These are phyloP conservation scores for Coluber constrictor DNA, from an alignment of 2,797 vertebrate species.

Conservation along the genomic window DNA sequence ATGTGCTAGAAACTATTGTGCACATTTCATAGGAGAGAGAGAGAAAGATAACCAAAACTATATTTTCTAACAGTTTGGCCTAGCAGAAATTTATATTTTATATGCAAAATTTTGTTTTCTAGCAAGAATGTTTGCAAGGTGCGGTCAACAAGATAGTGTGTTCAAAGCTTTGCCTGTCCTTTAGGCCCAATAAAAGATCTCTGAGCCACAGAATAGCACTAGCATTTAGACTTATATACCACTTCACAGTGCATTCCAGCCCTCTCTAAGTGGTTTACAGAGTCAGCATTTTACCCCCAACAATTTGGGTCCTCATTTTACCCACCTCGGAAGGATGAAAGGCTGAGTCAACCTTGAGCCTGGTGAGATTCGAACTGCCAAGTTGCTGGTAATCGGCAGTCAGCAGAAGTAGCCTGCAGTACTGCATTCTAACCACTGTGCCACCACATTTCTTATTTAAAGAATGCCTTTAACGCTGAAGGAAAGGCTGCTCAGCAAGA, in stretches of 20 bases:
- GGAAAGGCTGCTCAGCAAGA: not conserved
- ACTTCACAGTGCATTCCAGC: too few species aligned
- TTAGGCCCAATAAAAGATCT: not conserved
- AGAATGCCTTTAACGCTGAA: not conserved
- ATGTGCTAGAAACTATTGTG: slow-evolving; percentile 15
- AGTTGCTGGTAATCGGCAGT: too few species aligned
- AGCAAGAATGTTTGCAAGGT: not conserved
- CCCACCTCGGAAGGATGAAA: too few species aligned
- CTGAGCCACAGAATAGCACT: not conserved
- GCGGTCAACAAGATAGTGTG: not conserved
- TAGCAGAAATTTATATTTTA: not conserved
- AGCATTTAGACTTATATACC: too few species aligned
- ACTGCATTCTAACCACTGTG: too few species aligned
- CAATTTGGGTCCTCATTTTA: too few species aligned
- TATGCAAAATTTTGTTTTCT: not conserved
- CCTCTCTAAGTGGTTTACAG: too few species aligned
- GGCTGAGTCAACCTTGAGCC: too few species aligned
- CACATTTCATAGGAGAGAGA: slow-evolving; percentile 30
- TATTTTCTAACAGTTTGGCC: slow-evolving; percentile 13
- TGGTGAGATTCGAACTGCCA: too few species aligned
- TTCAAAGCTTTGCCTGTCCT: not conserved
- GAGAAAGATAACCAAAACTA: slow-evolving; percentile 24
- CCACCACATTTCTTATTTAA: too few species aligned
- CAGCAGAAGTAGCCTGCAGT: not conserved
- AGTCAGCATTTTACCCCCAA: too few species aligned